phyloP scores from a whole-genome alignment of 2,888 invertebrate species.

The Phengaris alcon region DNA sequence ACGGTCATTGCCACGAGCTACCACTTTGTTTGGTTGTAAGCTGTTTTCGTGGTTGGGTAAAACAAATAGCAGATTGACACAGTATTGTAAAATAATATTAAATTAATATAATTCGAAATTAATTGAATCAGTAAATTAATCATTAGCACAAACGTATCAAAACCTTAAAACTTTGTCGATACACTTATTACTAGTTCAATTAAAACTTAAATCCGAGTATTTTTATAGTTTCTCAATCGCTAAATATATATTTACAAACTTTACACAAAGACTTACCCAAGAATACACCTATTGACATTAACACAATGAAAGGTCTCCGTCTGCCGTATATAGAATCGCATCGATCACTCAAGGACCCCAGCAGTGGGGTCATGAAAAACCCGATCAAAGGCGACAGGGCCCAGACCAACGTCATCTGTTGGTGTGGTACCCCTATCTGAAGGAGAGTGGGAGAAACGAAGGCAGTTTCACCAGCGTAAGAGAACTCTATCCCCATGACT shows the following conservation, averaged over 20 bases:
- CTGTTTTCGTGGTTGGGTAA: neutral
- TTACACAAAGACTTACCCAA: conserved; percentile 80
- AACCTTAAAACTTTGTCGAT: too few species aligned
- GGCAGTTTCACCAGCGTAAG: conserved; percentile 98
- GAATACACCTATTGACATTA: conserved; percentile 93
- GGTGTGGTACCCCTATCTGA: conserved; percentile 94
- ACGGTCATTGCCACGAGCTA: conserved; percentile 15
- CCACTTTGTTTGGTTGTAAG: neutral
- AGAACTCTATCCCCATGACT: conserved; percentile 98
- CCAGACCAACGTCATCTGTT: conserved; percentile 97
- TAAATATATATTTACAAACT: neutral
- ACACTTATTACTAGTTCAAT: neutral
- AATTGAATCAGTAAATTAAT: too few species aligned
- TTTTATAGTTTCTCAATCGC: neutral
- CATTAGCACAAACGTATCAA: too few species aligned
- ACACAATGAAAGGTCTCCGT: conserved; percentile 93
- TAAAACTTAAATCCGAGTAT: too few species aligned
- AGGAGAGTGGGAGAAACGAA: conserved; percentile 96
- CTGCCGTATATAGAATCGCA: conserved; percentile 90
- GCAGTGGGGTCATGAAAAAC: conserved; percentile 94
- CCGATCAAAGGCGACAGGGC: conserved; percentile 95
- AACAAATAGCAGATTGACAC: neutral
- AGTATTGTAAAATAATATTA: neutral
- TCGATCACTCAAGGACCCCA: conserved; percentile 95
- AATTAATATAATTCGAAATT: too few species aligned